A percentile compares a stretch with the other conserved stretches of the same genome.
phyloP scores from a whole-genome alignment of 1,140 invertebrate genomes.

The Lucilia sericata region DNA sequence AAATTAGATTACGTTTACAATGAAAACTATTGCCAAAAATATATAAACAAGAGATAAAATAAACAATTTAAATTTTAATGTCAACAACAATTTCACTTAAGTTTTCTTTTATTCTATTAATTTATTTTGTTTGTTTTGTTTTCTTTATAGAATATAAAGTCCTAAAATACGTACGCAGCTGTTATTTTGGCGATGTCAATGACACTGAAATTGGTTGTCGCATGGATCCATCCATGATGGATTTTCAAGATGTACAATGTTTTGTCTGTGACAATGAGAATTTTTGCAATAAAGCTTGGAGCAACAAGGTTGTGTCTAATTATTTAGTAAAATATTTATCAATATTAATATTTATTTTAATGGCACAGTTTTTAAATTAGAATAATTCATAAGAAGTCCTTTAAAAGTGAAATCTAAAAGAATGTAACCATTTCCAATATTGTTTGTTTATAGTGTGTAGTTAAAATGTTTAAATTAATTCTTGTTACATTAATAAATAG shows the following conservation, averaged over 20 bases:
- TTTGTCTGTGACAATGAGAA: slow-evolving; percentile 60
- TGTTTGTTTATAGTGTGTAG: background rate
- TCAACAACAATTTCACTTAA: background rate
- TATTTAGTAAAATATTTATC: background rate
- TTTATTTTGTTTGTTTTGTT: slow-evolving; percentile 19
- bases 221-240: slow-evolving; percentile 57
- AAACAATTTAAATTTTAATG: background rate
- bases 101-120: background rate
- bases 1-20: too few relatives aligned
- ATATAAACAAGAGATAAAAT: background rate
- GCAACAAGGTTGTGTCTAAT: background rate
- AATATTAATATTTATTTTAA: background rate
- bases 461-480: background rate
- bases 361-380: slow-evolving; percentile 22
- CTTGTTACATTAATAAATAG: background rate
- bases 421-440: background rate
- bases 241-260: slow-evolving; percentile 56
- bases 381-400: slow-evolving; percentile 11
- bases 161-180: slow-evolving; percentile 53
- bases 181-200: slow-evolving; percentile 63
- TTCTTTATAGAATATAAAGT: background rate
- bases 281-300: slow-evolving; percentile 55
- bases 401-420: background rate
- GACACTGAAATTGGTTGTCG: slow-evolving; percentile 58
- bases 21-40: background rate